Base-by-base conservation (phyloP, 2,888 invertebrate genomes). In the Cheilosia pagana region DNA sequence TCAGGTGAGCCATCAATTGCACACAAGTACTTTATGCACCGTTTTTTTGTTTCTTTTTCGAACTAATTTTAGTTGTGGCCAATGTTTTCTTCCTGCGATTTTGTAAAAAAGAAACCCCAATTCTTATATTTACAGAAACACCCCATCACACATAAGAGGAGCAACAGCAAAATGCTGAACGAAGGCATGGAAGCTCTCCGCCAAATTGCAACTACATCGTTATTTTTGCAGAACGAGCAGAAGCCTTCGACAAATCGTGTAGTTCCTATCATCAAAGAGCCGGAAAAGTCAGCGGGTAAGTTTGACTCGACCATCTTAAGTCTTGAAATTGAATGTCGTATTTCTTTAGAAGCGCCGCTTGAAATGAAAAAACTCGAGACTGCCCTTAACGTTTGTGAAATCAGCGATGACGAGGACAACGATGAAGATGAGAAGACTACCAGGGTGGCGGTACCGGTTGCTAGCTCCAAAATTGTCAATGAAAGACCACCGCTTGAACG, bases 141-240 rank as follows among this genome's bases (percentile, higher is more conserved):
- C 87, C 91, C 91, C 52, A 90, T 91, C 83, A 89, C 91, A 19
- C 91, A 91, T 87, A 92, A 90, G 87, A 90, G 90, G 62, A 89
- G 90, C 81, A 91, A 90, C 87, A 91, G 90, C 87, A 91, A 91
- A 88, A 91, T 91, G 92, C 88, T 91, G 7, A 92, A 92, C 81
- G 92, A 92, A 88, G 92, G 92, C 39, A 92, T 92, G 90, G 92
- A 92, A 88, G 92, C 92, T 71, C 88, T 92, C 39, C 90, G 92
- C 28, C 92, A 92, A 87, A 91, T 92, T 45, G 92, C 92, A 53
- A 91, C 92, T 50, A 92, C 92, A 53, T 92, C 92, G 60, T 88
- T 92, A 85, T 92, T 92, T 88, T 90, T 92, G 89, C 92, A 92
- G 87, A 92, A 92, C 88, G 92, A 92, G 85, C 92, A 92, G 87